Conservation (phyloP, 2,888 invertebrate species). For the Saturnia japonica region DNA sequence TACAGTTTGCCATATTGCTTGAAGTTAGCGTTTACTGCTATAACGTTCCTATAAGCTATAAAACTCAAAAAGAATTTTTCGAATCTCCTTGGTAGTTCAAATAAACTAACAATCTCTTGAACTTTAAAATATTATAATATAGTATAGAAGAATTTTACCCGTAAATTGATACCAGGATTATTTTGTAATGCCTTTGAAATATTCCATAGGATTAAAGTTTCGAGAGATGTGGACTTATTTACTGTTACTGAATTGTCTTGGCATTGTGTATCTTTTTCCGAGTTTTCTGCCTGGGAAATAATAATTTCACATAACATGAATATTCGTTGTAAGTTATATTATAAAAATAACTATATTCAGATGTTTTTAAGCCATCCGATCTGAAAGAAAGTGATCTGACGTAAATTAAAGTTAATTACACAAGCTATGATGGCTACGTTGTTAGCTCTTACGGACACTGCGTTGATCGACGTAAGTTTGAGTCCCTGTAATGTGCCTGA, state of each 20-base stretch:
- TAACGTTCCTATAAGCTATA: too few relatives aligned
- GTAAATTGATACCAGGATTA: conserved; percentile 56
- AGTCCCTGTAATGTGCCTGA: too few relatives aligned
- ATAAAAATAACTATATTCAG: neutral
- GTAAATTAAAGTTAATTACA: too few relatives aligned
- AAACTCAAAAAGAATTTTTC: too few relatives aligned
- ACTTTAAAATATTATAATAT: neutral
- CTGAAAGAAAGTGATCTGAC: neutral
- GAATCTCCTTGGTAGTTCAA: too few relatives aligned
- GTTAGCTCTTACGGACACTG: too few relatives aligned
- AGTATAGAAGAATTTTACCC: conserved; percentile 42
- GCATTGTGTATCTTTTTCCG: neutral
- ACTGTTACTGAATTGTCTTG: conserved; percentile 4
- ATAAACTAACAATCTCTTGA: too few relatives aligned
- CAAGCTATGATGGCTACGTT: too few relatives aligned
- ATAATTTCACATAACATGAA: neutral
- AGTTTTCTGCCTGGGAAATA: neutral
- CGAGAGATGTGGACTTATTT: conserved; percentile 45
- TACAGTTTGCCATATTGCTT: too few relatives aligned
- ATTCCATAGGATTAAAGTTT: conserved; percentile 65
- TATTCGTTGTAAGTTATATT: neutral
- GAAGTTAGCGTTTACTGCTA: too few relatives aligned
- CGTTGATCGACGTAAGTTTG: too few relatives aligned
- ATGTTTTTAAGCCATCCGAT: neutral
- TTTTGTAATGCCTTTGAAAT: conserved; percentile 62